These are phyloP conservation scores for Tigriopus japonicus DNA, from an alignment of 1,140 invertebrate genomes.

Conservation along the genomic window DNA sequence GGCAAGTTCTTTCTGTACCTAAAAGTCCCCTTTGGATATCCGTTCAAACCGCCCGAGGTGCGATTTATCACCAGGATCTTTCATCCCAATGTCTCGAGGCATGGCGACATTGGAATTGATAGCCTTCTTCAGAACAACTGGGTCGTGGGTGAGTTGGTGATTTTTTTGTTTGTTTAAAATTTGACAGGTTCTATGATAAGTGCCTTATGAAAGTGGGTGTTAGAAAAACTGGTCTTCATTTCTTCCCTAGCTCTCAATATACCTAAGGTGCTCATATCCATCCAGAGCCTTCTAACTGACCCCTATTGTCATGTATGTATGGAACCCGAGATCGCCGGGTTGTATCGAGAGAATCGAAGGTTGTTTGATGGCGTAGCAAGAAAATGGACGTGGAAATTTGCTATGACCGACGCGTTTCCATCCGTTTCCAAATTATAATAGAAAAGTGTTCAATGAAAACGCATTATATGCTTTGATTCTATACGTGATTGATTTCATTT, in stretches of 20 bases:
- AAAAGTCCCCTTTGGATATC: conserved; percentile 52
- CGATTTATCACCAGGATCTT: conserved; percentile 74
- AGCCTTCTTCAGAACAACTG: conserved; percentile 66
- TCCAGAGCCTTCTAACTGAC: conserved; percentile 80
- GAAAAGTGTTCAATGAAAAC: too few relatives aligned
- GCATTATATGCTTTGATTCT: too few relatives aligned
- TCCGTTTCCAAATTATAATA: background rate
- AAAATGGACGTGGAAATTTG: conserved; percentile 78
- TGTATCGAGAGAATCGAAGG: conserved; percentile 52
- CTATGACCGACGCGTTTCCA: conserved; percentile 60
- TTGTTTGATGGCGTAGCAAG: conserved; percentile 63
- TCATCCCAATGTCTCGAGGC: conserved; percentile 82
- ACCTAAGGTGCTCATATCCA: conserved; percentile 47
- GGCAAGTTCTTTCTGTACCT: conserved; percentile 84
- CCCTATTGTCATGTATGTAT: conserved; percentile 68
- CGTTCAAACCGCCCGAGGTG: conserved; percentile 71
- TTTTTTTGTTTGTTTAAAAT: background rate
- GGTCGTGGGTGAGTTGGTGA: background rate
- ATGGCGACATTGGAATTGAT: conserved; percentile 89
- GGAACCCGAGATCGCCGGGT: conserved; percentile 62
- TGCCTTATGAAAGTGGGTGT: background rate
- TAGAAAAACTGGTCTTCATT: background rate
- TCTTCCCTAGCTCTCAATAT: background rate
- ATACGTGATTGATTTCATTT: too few relatives aligned
- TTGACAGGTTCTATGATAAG: background rate